Evolutionary conservation across 1,140 invertebrate species (phyloP), one percentile per base, ranked within the genome.

Genomic region (Ylistrum balloti): DNA sequence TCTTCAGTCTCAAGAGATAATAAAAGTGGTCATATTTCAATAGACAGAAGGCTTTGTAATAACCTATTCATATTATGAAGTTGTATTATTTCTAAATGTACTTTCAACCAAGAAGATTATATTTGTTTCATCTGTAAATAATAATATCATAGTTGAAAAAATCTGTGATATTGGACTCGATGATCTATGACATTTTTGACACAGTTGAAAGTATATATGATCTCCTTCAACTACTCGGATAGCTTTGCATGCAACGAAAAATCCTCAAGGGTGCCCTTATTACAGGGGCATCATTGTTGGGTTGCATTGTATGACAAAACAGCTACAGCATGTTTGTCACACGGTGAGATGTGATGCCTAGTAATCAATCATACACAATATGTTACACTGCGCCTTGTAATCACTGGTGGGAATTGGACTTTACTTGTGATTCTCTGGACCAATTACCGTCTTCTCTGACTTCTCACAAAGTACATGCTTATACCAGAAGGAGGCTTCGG

Each of bases 221-320:
- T 28, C n/a, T 74, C 56, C 56, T 74, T 74, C 22, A 74, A 74
- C 22, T 28, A n/a, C n/a, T 74, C 5, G 56, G 56, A 74, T 74
- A 74, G 56, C 56, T 22, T 74, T 74, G 56, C 56, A 74, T 74
- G 56, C 56, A 74, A 28, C 56, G 56, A 11, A n/a, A 74, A 74
- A 74, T 74, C 56, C 56, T 74, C 56, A 74, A n/a, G 56, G 56
- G 56, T 74, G 56, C 56, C 56, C 56, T 74, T 74, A 74, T 74
- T 74, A 74, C 56, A 28, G n/a, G 17, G 22, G 56, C 28, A 74
- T 74, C 28, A 74, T 28, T 28, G 56, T 22, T 74, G 56, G 56
- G 28, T 74, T 28, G 56, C n/a, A 74, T 74, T 74, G 56, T 74
- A 74, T 74, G 56, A 74, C 56, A 74, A 74, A 74, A n/a, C 56